Base-by-base conservation (phyloP, 2,113 vertebrate genomes). In the Zapus hudsonius region DNA sequence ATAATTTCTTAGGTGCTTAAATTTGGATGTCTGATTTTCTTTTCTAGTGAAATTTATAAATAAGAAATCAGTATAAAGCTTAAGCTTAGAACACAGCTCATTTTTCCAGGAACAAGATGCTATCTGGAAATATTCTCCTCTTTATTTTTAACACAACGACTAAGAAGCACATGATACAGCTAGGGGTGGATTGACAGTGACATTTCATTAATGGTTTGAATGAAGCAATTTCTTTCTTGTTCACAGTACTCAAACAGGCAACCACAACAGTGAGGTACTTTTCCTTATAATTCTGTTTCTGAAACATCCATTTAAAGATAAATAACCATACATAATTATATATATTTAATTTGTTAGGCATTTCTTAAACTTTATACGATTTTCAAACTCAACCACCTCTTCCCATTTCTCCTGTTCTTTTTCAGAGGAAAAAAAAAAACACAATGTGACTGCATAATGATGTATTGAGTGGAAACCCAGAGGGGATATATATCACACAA, bases 181-280 rank as follows among this genome's bases (percentile, higher is more conserved):
- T 88, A 95, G 96, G 96, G 95, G 85, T 2, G 93, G 97, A 97
- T 96, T 93, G 83, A 95, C 97, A 95, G 97, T 97, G 98, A 97
- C 97, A 98, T 96, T 97, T 98, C 97, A 97, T 98, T 98, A 98
- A 94, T 85, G 15, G 97, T 96, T 97, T 82, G 95, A 96, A 97
- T 97, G 98, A 97, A 97, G 97, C 97, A 96, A 96, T 97, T 93
- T 94, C 92, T 95, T 95, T 95, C 96, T 84, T 83, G 90, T 66
- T 96, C 15, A 3, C 92, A 57, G 40, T 91, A 92, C 92, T 97
- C 96, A 89, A 98, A 96, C 16, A 92, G 88, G 89, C 79, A 76
- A 80, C 69, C 74, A 36, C 70, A 90, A 82, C 70, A 80, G 64
- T 38, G 44, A 70, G 47, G 61, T 27, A 72, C 74, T 38, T 75